Conservation (phyloP, 2,888 invertebrate genomes). For the Eulithis testata region DNA sequence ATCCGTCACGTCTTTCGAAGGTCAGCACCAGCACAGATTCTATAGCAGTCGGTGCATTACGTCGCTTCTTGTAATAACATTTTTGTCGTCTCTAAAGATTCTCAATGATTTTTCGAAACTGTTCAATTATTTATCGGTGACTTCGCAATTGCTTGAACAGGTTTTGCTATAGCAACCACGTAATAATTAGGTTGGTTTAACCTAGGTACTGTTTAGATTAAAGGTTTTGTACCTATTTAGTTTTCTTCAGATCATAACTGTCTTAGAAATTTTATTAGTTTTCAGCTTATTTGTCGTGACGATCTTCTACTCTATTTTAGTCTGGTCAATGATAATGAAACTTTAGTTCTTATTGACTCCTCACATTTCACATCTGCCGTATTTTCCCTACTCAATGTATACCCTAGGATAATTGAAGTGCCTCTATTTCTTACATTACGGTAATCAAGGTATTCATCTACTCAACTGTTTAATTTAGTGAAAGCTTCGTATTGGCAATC, state of each 20-base stretch:
- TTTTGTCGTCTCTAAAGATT: conserved; percentile 31
- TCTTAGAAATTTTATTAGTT: not conserved
- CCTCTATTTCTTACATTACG: conserved; percentile 16
- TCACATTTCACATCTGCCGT: not conserved
- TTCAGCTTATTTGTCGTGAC: not conserved
- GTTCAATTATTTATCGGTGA: conserved; percentile 18
- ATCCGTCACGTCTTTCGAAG: conserved; percentile 30
- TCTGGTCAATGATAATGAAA: not conserved
- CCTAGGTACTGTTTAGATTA: conserved; percentile 4
- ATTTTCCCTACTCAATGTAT: not conserved
- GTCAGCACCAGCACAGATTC: conserved; percentile 24
- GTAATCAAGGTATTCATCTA: conserved; percentile 9
- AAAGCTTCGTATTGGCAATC: conserved; percentile 26
- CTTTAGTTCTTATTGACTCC: not conserved
- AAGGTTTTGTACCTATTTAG: not conserved
- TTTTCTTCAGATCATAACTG: not conserved
- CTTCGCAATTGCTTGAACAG: conserved; percentile 27
- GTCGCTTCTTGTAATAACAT: conserved; percentile 25
- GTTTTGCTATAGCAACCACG: conserved; percentile 28
- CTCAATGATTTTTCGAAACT: conserved; percentile 28
- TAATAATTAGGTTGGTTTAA: conserved; percentile 4
- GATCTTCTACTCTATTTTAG: not conserved
- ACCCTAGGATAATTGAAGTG: conserved; percentile 9
- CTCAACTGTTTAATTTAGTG: conserved; percentile 28
- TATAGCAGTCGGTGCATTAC: conserved; percentile 24